Percentiles rank a stretch among this genome's conserved stretches.
Conservation (phyloP, 2,113 vertebrate species). For the Sceloporus undulatus region DNA sequence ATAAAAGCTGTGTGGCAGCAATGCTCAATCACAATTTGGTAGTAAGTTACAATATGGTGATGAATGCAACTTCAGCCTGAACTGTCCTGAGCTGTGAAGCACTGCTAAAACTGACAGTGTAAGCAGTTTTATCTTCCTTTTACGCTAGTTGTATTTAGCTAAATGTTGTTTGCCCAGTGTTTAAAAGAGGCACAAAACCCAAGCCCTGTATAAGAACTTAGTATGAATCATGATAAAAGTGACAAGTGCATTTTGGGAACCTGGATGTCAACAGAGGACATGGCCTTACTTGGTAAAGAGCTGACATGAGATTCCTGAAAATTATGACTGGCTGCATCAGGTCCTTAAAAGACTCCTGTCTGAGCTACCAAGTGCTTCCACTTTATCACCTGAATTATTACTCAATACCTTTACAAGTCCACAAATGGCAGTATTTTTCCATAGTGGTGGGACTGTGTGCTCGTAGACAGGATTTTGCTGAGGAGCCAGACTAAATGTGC, state of each 20-base stretch:
- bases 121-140: neutral
- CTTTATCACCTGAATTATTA: neutral
- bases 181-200: neutral
- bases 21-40: neutral
- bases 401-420: neutral
- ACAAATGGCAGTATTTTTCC: too few species aligned
- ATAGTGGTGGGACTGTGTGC: too few species aligned
- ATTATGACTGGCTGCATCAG: neutral
- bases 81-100: neutral
- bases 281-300: neutral
- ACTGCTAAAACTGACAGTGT: neutral
- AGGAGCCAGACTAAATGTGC: too few species aligned
- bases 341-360: neutral
- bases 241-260: neutral
- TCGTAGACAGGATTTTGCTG: too few species aligned
- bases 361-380: neutral
- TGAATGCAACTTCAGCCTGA: neutral
- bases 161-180: neutral
- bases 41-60: neutral
- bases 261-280: neutral
- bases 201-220: neutral
- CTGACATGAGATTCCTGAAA: neutral
- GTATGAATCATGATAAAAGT: neutral
- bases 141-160: neutral
- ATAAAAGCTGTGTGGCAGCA: neutral